Evolutionary conservation across 2,113 vertebrate genomes (phyloP).

Genomic region (Thymallus thymallus): DNA sequence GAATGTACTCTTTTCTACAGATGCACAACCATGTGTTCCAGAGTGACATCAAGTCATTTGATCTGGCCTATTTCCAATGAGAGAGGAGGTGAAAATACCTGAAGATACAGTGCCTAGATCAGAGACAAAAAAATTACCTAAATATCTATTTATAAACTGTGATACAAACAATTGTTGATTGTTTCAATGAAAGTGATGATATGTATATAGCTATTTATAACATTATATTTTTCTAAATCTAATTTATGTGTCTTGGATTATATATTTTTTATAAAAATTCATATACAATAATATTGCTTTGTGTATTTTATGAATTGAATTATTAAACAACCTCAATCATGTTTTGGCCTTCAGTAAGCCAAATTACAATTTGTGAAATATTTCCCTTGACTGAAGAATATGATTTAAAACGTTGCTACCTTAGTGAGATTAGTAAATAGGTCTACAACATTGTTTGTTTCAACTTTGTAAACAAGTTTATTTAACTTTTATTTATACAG

Average conservation of each 20-base stretch:
- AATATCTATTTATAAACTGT: neutral
- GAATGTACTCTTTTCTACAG: too few relatives aligned
- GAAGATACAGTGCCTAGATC: neutral
- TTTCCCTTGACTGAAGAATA: too few relatives aligned
- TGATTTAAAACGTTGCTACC: too few relatives aligned
- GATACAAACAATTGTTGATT: neutral
- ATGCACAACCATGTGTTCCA: neutral
- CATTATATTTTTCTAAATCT: conserved; percentile 4
- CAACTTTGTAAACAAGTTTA: too few relatives aligned
- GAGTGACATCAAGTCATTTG: neutral
- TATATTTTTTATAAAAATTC: neutral
- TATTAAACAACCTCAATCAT: too few relatives aligned
- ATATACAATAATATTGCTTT: neutral
- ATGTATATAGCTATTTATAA: neutral
- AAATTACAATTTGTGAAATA: neutral
- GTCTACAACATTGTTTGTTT: too few relatives aligned
- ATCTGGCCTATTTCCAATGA: neutral
- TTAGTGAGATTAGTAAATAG: too few relatives aligned
- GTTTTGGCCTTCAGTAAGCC: neutral
- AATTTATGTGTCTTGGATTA: neutral
- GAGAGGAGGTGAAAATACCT: neutral
- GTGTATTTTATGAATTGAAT: neutral
- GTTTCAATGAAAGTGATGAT: neutral
- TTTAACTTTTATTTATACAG: too few relatives aligned
- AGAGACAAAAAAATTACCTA: neutral